Conservation (phyloP, 2,888 invertebrate species). For the Cryptosula pallasiana region DNA sequence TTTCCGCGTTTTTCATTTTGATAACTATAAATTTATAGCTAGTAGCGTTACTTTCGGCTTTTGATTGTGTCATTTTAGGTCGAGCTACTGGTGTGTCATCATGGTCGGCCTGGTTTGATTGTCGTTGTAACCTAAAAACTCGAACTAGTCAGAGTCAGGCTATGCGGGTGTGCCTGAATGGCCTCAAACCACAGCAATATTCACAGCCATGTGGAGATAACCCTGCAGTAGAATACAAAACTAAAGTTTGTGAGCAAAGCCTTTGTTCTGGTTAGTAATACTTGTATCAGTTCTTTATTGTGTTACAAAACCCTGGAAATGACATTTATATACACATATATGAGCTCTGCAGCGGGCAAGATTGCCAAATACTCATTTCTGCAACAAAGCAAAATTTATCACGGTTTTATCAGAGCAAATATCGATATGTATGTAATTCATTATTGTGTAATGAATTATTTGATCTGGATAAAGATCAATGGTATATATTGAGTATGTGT, state of each 20-base stretch:
- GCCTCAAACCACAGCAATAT: neutral
- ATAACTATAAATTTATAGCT: no score
- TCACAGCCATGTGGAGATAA: neutral
- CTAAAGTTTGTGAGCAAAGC: neutral
- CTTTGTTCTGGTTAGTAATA: neutral
- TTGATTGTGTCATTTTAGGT: no score
- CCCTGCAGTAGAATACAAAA: neutral
- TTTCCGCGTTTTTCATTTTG: no score
- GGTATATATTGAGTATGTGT: constrained; percentile 22
- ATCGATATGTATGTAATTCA: no score
- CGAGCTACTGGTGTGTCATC: neutral
- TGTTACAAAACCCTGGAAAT: no score
- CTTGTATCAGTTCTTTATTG: no score
- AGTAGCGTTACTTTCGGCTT: no score
- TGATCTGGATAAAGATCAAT: constrained; percentile 10
- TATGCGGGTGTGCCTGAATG: neutral
- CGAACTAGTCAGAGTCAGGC: neutral
- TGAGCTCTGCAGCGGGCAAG: no score
- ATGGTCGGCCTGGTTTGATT: neutral
- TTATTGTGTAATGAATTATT: constrained; percentile 21
- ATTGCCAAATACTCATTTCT: no score
- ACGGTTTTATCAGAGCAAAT: no score
- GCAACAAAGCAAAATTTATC: no score
- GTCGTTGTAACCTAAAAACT: neutral
- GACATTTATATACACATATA: no score